Evolutionary conservation across 2,888 invertebrate species (phyloP).

Genomic region (Ceraclea dissimilis): DNA sequence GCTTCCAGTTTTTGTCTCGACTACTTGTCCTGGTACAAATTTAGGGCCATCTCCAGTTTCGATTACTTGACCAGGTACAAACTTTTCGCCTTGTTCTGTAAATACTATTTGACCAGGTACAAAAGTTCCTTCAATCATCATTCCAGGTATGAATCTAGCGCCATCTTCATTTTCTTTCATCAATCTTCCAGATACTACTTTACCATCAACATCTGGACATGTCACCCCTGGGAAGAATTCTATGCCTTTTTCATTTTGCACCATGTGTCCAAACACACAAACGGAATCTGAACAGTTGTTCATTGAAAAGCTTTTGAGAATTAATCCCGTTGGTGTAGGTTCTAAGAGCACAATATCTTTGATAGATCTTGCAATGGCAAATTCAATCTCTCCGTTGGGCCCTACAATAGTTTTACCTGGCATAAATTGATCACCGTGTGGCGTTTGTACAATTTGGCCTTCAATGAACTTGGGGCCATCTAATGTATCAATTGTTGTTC

Average conservation of each 20-base stretch:
- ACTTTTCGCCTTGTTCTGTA: constrained; percentile 62
- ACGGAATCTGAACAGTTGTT: constrained; percentile 46
- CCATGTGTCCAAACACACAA: constrained; percentile 58
- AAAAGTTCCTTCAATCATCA: constrained; percentile 59
- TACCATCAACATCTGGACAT: constrained; percentile 48
- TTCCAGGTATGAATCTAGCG: constrained; percentile 61
- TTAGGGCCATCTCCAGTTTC: constrained; percentile 61
- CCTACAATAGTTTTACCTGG: constrained; percentile 52
- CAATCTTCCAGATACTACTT: constrained; percentile 57
- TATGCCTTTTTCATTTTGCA: constrained; percentile 56
- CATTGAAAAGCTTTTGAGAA: constrained; percentile 50
- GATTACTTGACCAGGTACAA: constrained; percentile 66
- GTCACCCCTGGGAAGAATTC: constrained; percentile 56
- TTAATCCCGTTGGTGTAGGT: constrained; percentile 47
- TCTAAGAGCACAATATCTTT: constrained; percentile 50
- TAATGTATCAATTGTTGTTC: constrained; percentile 54
- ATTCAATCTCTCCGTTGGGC: constrained; percentile 47
- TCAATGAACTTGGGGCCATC: constrained; percentile 58
- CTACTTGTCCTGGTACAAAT: constrained; percentile 72
- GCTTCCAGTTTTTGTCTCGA: constrained; percentile 57
- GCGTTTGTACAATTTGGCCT: constrained; percentile 55
- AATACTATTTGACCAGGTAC: constrained; percentile 62
- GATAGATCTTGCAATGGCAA: constrained; percentile 51
- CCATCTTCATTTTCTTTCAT: constrained; percentile 50
- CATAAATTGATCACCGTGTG: constrained; percentile 53